Base-by-base conservation (phyloP, 2,797 vertebrate species). In the Acanthurus tractus region DNA sequence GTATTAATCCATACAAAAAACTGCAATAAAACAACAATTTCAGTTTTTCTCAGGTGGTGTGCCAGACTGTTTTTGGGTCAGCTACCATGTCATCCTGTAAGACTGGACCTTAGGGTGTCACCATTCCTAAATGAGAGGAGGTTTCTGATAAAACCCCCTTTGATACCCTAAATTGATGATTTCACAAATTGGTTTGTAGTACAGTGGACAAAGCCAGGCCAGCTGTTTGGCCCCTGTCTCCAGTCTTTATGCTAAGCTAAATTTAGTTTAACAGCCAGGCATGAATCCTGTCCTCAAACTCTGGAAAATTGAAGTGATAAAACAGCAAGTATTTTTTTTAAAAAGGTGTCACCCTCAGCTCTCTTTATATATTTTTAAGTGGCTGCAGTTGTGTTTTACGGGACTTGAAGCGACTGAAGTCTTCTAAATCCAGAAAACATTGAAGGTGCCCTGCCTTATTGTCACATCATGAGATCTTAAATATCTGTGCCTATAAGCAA, bases 361-460 rank as follows among this genome's bases (percentile, higher is more conserved):
- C 34, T 15, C 62, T 65, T n/a, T 13, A 50, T 48, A 59, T 10
- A 7, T n/a, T 48, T 15, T 49, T 15, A 38, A 34, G 20, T 25
- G 20, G 25, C 20, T 63, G 50, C 29, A n/a, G 46, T 79, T 42
- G 15, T 18, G 20, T 75, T 79, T 52, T 15, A 44, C 18, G 9
- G 3, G 50, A 42, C 65, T 20, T 38, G 1, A 36, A 52, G 34
- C 54, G 36, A 63, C 56, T 18, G 17, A 62, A 25, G 15, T 42
- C 66, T 52, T 8, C 9, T 61, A 46, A 77, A 70, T 54, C 59
- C 15, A 38, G 14, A 44, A 23, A 40, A 38, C 38, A 58, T 49
- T 23, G 1, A 46, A 13, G 20, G 23, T 52, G 8, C 4, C 12
- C 40, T 42, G 23, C 50, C 14, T 50, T 34, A 48, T 1, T 58